Base-by-base conservation (phyloP, 2,888 invertebrate genomes). In the Sycophila texana region DNA sequence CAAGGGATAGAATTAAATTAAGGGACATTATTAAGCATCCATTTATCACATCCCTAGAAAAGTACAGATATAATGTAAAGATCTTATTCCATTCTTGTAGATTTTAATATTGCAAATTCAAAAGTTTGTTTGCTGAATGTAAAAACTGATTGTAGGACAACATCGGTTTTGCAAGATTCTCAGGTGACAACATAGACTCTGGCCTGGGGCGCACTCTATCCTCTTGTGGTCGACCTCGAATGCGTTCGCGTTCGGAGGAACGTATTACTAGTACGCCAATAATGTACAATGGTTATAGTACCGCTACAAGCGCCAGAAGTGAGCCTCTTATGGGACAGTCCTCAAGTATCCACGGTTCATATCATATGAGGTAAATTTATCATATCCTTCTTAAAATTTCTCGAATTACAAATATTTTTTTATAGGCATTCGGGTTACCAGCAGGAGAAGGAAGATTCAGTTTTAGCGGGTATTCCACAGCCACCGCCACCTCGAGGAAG, bases 21-120 rank as follows among this genome's bases (percentile, higher is more conserved):
- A 93, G 94, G 72, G 93, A 94, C 83, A 95, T 97, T 73, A 91
- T 95, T 68, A 94, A 94, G 81, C 97, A 97, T 92, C 95, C 96
- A 12, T 97, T 97, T 86, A 91, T 95, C 84, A 85, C 86, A 16
- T 84, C 83, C 16, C 53, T 86, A 53, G 87, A 87, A 20, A 87
- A 84, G 26, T 82, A 82, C 70, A 85, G 84, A 74, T 83, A 85
- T 77, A 84, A 81, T 83, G 82, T 87, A 86, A 83, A n/a, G 7
- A 22, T 51, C n/a, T 39, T n/a, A 26, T 14, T 49, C 30, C n/a
- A 61, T 10, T 57, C 91, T 92, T 81, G 82, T 91, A 1, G 70
- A 92, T 49, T 66, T 26, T 7, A 30, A 92, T 92, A 51, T 91
- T 16, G 91, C 13, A 91, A 92, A 79, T 91, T 92, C 0, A 26